phyloP scores from a whole-genome alignment of 2,113 vertebrate genomes.

The Climacteris rufus region DNA sequence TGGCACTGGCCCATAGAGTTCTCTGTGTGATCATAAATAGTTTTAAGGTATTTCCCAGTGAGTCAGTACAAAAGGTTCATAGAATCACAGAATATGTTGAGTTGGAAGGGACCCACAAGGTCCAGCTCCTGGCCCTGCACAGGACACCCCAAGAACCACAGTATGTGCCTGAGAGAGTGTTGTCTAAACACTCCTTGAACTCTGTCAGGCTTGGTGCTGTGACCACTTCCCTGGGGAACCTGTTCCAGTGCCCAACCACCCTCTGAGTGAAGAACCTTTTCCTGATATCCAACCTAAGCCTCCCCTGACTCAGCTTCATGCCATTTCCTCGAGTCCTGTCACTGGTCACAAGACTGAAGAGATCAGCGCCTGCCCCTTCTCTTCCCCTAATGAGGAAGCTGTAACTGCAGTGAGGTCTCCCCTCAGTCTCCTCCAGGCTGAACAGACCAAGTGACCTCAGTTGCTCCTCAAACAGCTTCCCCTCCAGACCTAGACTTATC shows the following conservation, averaged over 20 bases:
- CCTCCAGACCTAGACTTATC: not conserved
- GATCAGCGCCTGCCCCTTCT: not conserved
- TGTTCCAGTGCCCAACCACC: not conserved
- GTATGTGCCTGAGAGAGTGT: not conserved
- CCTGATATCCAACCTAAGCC: not conserved
- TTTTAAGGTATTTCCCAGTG: not conserved
- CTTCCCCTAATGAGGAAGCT: not conserved
- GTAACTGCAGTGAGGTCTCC: not conserved
- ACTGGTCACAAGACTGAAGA: not conserved
- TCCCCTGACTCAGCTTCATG: not conserved
- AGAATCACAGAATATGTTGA: not conserved
- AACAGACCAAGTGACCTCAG: not conserved
- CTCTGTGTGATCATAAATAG: not conserved
- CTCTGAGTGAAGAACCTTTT: not conserved
- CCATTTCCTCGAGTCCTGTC: not conserved
- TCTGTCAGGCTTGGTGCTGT: not conserved
- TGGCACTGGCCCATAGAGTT: not conserved
- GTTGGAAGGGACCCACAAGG: not conserved
- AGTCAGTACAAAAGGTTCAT: not conserved
- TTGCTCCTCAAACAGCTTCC: not conserved
- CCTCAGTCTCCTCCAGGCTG: not conserved
- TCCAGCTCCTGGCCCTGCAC: not conserved
- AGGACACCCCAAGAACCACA: not conserved
- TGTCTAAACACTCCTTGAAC: not conserved
- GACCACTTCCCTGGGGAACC: not conserved